phyloP scores from a whole-genome alignment of 1,140 invertebrate genomes.

The Drosophila santomea region DNA sequence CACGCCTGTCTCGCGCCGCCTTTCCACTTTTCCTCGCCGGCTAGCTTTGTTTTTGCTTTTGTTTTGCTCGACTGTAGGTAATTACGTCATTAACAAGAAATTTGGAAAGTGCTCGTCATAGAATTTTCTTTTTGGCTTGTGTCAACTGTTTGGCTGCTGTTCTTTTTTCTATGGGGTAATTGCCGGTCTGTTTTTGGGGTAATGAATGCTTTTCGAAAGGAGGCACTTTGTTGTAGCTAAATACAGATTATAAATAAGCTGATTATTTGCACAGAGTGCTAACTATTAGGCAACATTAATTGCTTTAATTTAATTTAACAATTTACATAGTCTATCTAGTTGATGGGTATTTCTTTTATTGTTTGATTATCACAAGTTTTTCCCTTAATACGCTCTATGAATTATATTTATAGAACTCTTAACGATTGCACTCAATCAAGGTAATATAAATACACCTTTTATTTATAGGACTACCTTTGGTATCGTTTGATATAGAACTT shows the following conservation, averaged over 20 bases:
- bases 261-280: conserved; percentile 11
- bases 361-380: conserved; percentile 11
- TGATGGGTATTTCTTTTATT: neutral
- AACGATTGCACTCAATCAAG: no score
- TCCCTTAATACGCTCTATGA: no score
- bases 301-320: conserved; percentile 1
- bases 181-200: conserved; percentile 16
- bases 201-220: conserved; percentile 6
- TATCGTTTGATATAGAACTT: neutral
- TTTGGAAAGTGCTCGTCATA: conserved; percentile 68
- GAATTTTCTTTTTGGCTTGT: conserved; percentile 30
- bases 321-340: neutral
- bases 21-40: conserved; percentile 21
- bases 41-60: conserved; percentile 14
- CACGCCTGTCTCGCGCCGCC: conserved; percentile 28
- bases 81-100: conserved; percentile 81
- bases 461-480: neutral
- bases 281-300: conserved; percentile 23
- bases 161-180: conserved; percentile 13
- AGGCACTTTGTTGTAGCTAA: conserved; percentile 1
- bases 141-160: conserved; percentile 31
- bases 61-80: conserved; percentile 44
- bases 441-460: neutral
- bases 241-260: neutral
- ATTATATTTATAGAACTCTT: no score